A percentile compares a stretch with the other conserved stretches of the same genome.
Conservation (phyloP, 2,797 vertebrate species). For the Antennarius maculatus region DNA sequence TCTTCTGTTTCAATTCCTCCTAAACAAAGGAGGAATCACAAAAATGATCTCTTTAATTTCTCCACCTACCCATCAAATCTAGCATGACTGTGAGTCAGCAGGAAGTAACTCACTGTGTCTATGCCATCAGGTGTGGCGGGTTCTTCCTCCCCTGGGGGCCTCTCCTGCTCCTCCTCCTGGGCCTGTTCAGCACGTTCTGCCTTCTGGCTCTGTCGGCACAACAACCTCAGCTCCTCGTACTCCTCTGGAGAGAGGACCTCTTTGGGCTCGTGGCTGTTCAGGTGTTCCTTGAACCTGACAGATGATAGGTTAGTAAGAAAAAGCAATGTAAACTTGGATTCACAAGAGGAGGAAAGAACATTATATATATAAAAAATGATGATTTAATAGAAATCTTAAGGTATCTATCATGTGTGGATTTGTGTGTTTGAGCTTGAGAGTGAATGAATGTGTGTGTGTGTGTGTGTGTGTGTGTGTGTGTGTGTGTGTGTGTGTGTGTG, state of each 20-base stretch:
- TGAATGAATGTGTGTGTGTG: neutral
- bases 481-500: slow-evolving; percentile 5
- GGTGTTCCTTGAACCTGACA: slow-evolving; percentile 83
- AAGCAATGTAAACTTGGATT: neutral
- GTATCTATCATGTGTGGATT: neutral
- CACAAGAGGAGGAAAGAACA: neutral
- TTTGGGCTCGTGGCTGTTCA: slow-evolving; percentile 74
- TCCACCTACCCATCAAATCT: too few relatives aligned
- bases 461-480: slow-evolving; percentile 2
- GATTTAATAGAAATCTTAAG: too few relatives aligned
- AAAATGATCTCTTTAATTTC: neutral
- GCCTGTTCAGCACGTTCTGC: slow-evolving; percentile 73
- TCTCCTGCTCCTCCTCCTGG: slow-evolving; percentile 77
- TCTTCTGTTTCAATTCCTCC: slow-evolving; percentile 83
- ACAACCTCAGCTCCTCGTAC: slow-evolving; percentile 77
- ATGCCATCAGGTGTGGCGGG: slow-evolving; percentile 67
- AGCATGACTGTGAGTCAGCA: neutral
- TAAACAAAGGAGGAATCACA: slow-evolving; percentile 39
- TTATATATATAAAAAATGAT: too few relatives aligned
- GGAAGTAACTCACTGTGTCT: slow-evolving; percentile 61
- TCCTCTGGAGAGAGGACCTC: slow-evolving; percentile 82
- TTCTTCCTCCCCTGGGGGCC: slow-evolving; percentile 84
- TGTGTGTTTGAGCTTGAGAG: neutral
- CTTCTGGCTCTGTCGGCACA: slow-evolving; percentile 77
- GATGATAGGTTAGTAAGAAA: neutral